Percentiles rank a stretch among this genome's conserved stretches.
These are phyloP conservation scores for Corydoras maculifer DNA, from an alignment of 2,113 vertebrate genomes.

Conservation along the genomic window DNA sequence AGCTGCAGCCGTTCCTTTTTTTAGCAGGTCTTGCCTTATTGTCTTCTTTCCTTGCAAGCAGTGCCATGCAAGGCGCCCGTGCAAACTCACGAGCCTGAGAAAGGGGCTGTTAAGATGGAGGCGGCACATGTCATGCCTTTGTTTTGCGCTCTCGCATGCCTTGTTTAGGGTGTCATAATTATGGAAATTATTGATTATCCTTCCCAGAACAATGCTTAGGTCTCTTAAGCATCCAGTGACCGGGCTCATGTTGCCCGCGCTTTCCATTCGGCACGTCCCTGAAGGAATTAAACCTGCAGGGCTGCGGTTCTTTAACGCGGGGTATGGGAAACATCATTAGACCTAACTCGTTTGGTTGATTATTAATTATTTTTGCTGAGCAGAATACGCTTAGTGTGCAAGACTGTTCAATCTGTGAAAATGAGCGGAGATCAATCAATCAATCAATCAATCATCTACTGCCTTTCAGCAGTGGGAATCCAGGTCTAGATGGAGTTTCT, in stretches of 20 bases:
- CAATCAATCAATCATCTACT: too few species aligned
- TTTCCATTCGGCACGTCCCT: background rate
- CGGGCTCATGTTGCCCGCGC: constrained; percentile 28
- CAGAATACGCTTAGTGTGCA: too few species aligned
- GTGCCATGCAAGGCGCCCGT: constrained; percentile 15
- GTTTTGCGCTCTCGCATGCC: constrained; percentile 81
- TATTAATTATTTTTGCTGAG: too few species aligned
- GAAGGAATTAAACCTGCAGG: constrained; percentile 55
- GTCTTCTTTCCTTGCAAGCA: constrained; percentile 17
- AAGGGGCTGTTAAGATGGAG: constrained; percentile 67
- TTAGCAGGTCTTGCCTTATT: constrained; percentile 3
- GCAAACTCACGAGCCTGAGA: background rate
- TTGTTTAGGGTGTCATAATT: constrained; percentile 96
- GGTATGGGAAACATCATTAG: too few species aligned
- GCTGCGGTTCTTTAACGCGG: background rate
- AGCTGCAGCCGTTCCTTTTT: constrained; percentile 75
- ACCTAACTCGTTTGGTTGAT: too few species aligned
- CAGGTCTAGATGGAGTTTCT: too few species aligned
- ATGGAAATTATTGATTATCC: constrained; percentile 93
- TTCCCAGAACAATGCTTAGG: constrained; percentile 76
- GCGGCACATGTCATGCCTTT: constrained; percentile 79
- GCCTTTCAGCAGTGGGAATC: too few species aligned
- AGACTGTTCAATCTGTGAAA: too few species aligned
- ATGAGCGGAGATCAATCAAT: too few species aligned
- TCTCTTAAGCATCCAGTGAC: constrained; percentile 69